Conservation (phyloP, 2,888 invertebrate species). For the Exephanes ischioxanthus region DNA sequence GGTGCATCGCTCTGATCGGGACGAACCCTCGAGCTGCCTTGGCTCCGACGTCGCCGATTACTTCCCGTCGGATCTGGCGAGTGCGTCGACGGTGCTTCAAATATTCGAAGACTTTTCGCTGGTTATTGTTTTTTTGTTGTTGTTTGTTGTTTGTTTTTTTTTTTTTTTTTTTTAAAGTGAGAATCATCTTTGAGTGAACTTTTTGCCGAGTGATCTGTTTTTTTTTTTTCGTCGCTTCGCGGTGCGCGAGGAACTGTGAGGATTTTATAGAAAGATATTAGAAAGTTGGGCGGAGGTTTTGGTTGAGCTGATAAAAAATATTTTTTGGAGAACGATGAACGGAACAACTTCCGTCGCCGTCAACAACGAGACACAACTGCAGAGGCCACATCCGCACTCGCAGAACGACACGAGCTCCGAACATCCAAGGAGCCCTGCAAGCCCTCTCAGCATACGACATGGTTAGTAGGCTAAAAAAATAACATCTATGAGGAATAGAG, state of each 20-base stretch:
- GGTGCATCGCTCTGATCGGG: conserved; percentile 30
- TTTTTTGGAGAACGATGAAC: conserved; percentile 76
- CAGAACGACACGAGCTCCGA: conserved; percentile 81
- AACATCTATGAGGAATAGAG: not conserved
- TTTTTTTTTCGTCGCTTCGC: not conserved
- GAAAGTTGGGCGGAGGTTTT: not conserved
- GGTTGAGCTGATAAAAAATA: too few species aligned
- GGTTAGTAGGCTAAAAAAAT: conserved; percentile 73
- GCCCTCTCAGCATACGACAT: conserved; percentile 82
- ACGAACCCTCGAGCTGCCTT: not conserved
- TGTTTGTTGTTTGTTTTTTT: too few species aligned
- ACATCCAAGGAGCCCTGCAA: conserved; percentile 82
- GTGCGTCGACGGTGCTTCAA: too few species aligned
- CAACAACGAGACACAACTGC: conserved; percentile 79
- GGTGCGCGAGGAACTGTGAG: not conserved
- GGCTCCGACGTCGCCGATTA: too few species aligned
- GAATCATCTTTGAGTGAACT: not conserved
- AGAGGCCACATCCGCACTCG: conserved; percentile 78
- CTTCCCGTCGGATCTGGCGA: too few species aligned
- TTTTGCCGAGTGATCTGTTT: not conserved
- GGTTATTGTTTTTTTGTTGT: conserved; percentile 2
- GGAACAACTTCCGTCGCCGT: conserved; percentile 80
- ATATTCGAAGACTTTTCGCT: not conserved
- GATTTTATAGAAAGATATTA: not conserved
- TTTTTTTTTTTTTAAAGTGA: conserved; percentile 1